Percentiles rank a stretch among this genome's conserved stretches.
phyloP scores from a whole-genome alignment of 2,113 vertebrate species.

The Nansenia antarctica region DNA sequence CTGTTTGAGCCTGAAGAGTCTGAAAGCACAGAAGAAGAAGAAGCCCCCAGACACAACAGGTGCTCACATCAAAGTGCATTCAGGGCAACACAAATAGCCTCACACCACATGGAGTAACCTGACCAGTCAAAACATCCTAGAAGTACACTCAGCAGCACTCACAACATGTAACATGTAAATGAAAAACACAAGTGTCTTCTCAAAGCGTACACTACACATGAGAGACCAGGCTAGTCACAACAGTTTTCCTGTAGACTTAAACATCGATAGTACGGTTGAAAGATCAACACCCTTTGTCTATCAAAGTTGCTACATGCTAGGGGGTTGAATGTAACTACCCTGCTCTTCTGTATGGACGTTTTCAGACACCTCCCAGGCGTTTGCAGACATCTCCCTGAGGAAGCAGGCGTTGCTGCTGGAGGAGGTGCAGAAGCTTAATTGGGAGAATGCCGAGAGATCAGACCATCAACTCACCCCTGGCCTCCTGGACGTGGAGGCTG shows the following conservation, averaged over 20 bases:
- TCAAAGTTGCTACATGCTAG: not conserved
- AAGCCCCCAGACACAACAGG: slow-evolving; percentile 83
- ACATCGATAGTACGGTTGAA: not conserved
- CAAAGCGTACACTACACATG: not conserved
- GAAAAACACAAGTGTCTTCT: not conserved
- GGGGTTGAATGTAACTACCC: not conserved
- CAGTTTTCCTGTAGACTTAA: not conserved
- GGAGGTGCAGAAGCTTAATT: slow-evolving; percentile 83
- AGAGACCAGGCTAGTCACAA: not conserved
- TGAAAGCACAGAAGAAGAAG: slow-evolving; percentile 75
- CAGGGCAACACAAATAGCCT: not conserved
- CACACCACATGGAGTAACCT: not conserved
- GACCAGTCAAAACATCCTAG: not conserved
- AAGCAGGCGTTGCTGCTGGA: slow-evolving; percentile 73
- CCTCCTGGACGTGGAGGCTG: slow-evolving; percentile 38
- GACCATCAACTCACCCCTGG: slow-evolving; percentile 21
- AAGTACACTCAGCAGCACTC: not conserved
- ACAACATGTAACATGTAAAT: not conserved
- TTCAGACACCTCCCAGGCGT: slow-evolving; percentile 78
- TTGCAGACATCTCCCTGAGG: slow-evolving; percentile 66
- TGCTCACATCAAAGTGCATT: slow-evolving; percentile 52
- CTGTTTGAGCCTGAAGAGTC: slow-evolving; percentile 62
- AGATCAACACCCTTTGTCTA: not conserved
- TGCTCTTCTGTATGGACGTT: slow-evolving; percentile 29
- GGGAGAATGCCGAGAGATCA: slow-evolving; percentile 80